Base-by-base conservation (phyloP, 2,113 vertebrate species). In the Ceyx cyanopectus region DNA sequence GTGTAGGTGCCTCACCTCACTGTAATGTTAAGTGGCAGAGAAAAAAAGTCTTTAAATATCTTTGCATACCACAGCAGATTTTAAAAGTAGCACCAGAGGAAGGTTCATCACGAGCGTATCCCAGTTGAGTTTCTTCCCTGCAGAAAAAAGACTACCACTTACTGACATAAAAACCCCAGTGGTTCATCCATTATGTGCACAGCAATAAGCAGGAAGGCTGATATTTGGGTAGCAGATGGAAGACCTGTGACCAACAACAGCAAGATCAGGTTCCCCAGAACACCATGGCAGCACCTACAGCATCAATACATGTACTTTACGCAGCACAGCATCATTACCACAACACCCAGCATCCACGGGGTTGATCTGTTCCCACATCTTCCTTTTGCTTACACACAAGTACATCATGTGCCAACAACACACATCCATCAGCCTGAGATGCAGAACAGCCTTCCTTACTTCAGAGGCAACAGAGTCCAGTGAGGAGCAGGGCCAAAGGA, bases 11-110 rank as follows among this genome's bases (percentile, higher is more conserved):
- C 85, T 94, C 90, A 94, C 62, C 80, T 80, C 85, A 27, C 56
- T 60, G 40, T 80, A 80, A 76, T 83, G 72, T 87, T 85, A 96
- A 90, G 72, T 67, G 24, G 77, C 18, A 69, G 62, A 50, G 69
- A 62, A 63, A 78, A 77, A 30, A 77, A 13, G 13, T 45, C 81
- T 92, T 90, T 86, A 91, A 95, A 86, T 86, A 95, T 26, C 51
- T 20, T 68, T 3, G 1, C 83, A 91, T 65, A 57, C 50, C 76
- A 54, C 61, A 81, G 77, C 12, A 9, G 80, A 79, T 50, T 95
- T 85, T 76, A 79, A 58, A 94, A 88, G 69, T 41, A 51, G 53
- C 41, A 75, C 22, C n/a, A 91, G 45, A 61, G 16, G 24, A 83
- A 11, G 21, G 10, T 74, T 29, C 32, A 21, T 23, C 58, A 54